Conservation (phyloP, 1,140 invertebrate species). For the Zelostemma sp. region DNA sequence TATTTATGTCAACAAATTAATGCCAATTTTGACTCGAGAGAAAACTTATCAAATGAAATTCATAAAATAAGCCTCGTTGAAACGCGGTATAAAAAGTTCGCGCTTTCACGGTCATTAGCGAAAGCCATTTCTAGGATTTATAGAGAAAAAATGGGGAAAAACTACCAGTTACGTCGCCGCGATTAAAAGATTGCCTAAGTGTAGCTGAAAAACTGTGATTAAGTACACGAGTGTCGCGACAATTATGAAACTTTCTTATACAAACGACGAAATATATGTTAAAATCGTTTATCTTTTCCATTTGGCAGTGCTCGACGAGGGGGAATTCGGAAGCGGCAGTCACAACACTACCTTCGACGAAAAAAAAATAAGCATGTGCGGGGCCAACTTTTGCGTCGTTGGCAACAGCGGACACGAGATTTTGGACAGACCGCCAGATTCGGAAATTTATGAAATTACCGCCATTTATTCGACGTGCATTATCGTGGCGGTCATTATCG, state of each 20-base stretch:
- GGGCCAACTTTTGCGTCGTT: conserved; percentile 85
- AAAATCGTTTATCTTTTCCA: conserved; percentile 24
- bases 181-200: too few species aligned
- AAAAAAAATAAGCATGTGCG: conserved; percentile 77
- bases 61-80: not conserved
- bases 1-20: too few species aligned
- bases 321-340: conserved; percentile 71
- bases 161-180: too few species aligned
- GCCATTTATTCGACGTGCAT: conserved; percentile 91
- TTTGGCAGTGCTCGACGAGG: conserved; percentile 80
- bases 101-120: too few species aligned
- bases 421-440: conserved; percentile 81
- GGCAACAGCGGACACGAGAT: conserved; percentile 76
- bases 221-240: not conserved
- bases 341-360: conserved; percentile 67
- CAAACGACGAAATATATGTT: too few species aligned
- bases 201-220: too few species aligned
- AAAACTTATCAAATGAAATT: too few species aligned
- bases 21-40: too few species aligned
- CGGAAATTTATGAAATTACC: conserved; percentile 88
- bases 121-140: not conserved
- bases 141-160: too few species aligned
- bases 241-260: not conserved
- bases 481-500: conserved; percentile 85
- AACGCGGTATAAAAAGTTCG: not conserved